Conservation (phyloP, 2,113 vertebrate species). For the Oncorhynchus gorbuscha region DNA sequence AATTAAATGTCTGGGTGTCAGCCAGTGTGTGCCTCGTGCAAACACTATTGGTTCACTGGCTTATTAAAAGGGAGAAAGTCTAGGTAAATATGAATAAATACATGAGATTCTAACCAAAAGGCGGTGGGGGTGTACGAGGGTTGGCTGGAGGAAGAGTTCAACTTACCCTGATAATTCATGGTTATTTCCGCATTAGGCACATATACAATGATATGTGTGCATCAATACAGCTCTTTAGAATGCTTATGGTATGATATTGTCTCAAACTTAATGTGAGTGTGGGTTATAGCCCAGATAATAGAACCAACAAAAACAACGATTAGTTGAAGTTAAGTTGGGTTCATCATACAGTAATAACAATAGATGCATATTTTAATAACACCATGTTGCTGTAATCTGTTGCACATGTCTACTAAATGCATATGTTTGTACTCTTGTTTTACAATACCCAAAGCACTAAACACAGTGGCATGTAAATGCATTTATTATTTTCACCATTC, state of each 20-base stretch:
- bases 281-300: no score
- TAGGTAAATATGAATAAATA: conserved; percentile 38
- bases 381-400: neutral
- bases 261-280: no score
- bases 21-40: conserved; percentile 15
- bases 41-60: conserved; percentile 35
- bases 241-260: neutral
- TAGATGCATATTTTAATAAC: neutral
- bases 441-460: neutral
- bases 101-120: conserved; percentile 25
- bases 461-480: no score
- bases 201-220: no score
- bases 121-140: neutral
- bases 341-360: neutral
- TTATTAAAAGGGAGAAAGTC: conserved; percentile 36
- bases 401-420: neutral
- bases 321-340: neutral
- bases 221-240: neutral
- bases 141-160: neutral
- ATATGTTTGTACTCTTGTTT: neutral
- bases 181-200: no score
- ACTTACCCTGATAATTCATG: neutral
- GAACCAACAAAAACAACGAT: no score
- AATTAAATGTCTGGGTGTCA: conserved; percentile 11
- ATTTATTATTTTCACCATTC: neutral